These are phyloP conservation scores for Ennomos fuscantarius DNA, from an alignment of 2,888 invertebrate genomes.

Conservation along the genomic window DNA sequence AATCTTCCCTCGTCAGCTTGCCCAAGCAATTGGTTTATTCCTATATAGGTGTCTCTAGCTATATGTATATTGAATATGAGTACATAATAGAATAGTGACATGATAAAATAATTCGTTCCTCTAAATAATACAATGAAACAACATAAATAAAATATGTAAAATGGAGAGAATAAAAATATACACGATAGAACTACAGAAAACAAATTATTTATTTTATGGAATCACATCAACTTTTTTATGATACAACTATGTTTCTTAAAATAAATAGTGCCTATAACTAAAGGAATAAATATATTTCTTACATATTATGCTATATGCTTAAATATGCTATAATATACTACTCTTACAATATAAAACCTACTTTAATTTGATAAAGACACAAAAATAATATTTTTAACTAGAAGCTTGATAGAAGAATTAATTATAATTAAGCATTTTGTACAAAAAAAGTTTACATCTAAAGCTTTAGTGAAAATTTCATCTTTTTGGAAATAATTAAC, in stretches of 20 bases:
- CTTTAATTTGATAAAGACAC: slow-evolving; percentile 36
- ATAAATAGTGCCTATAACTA: slow-evolving; percentile 64
- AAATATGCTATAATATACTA: slow-evolving; percentile 46
- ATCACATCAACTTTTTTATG: slow-evolving; percentile 60
- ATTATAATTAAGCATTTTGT: slow-evolving; percentile 43
- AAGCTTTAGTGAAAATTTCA: slow-evolving; percentile 45
- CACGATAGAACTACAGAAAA: slow-evolving; percentile 50
- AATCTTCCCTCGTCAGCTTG: not conserved
- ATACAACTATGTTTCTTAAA: slow-evolving; percentile 60
- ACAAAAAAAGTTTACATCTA: slow-evolving; percentile 47
- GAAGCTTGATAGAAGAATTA: slow-evolving; percentile 38
- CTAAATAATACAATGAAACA: not conserved
- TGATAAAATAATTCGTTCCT: not conserved
- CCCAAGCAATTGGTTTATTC: not conserved
- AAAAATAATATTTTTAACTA: slow-evolving; percentile 35
- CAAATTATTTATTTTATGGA: slow-evolving; percentile 69
- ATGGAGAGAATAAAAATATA: slow-evolving; percentile 23
- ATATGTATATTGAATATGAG: no score
- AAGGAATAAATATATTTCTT: slow-evolving; percentile 55
- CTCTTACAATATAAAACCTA: slow-evolving; percentile 32
- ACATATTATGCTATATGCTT: slow-evolving; percentile 50
- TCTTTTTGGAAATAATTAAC: slow-evolving; percentile 32
- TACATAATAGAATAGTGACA: no score
- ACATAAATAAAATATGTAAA: slow-evolving; percentile 1
- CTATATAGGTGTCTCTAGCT: no score